Evolutionary conservation across 2,888 invertebrate genomes (phyloP).

Genomic region (Octonoba sinensis): DNA sequence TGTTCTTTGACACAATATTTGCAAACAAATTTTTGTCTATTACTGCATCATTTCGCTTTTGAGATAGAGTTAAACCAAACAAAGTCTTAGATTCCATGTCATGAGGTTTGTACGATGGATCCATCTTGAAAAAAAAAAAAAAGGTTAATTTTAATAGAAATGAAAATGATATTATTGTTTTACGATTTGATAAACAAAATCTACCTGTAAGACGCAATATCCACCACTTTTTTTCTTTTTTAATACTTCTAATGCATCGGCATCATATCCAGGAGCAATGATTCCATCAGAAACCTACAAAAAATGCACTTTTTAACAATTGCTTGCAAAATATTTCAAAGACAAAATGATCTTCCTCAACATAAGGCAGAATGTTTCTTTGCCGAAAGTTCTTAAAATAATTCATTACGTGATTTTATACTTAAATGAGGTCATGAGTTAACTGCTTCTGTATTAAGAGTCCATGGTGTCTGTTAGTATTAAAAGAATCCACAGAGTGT

Average conservation of each 20-base stretch:
- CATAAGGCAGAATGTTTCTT: no score
- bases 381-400: no score
- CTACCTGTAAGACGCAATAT: slow-evolving; percentile 87
- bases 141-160: slow-evolving; percentile 10
- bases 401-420: no score
- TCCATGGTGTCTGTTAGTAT: no score
- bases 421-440: no score
- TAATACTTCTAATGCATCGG: slow-evolving; percentile 85
- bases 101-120: slow-evolving; percentile 85
- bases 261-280: slow-evolving; percentile 91
- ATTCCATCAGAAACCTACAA: slow-evolving; percentile 96
- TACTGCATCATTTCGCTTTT: slow-evolving; percentile 88
- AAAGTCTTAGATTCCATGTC: slow-evolving; percentile 85
- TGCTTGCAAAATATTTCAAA: no score
- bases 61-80: slow-evolving; percentile 87
- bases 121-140: slow-evolving; percentile 78
- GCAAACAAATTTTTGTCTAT: slow-evolving; percentile 83
- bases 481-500: no score
- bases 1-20: slow-evolving; percentile 75
- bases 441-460: no score
- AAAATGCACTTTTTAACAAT: no score
- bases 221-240: slow-evolving; percentile 94
- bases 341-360: no score
- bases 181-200: neutral
- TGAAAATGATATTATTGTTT: slow-evolving; percentile 11